phyloP scores from a whole-genome alignment of 2,888 invertebrate genomes.

The Onchidella celtica region DNA sequence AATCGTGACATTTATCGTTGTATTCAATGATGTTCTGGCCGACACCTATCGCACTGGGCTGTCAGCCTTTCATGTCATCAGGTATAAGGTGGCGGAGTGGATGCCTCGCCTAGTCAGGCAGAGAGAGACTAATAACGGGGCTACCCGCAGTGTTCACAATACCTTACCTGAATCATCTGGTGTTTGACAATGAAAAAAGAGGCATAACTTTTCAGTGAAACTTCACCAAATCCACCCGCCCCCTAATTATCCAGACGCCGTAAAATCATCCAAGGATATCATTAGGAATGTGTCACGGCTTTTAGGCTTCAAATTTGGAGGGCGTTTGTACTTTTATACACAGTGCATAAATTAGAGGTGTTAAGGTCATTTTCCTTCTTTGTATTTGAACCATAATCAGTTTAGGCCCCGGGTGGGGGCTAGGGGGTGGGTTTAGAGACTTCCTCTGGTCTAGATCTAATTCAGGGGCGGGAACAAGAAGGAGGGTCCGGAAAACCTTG shows the following conservation, averaged over 20 bases:
- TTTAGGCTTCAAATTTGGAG: not conserved
- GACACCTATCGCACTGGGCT: too few species aligned
- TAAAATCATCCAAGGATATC: not conserved
- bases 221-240: not conserved
- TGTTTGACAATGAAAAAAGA: too few species aligned
- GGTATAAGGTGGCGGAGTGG: too few species aligned
- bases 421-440: too few species aligned
- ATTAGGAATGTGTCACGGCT: not conserved
- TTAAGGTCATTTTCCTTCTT: constrained; percentile 10
- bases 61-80: too few species aligned
- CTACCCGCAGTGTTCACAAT: not conserved
- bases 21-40: too few species aligned
- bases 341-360: not conserved
- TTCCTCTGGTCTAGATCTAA: not conserved
- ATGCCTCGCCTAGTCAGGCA: not conserved
- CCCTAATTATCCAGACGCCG: not conserved
- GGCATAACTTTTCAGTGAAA: not conserved
- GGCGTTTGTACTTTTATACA: not conserved
- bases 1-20: too few species aligned
- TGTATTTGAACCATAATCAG: constrained; percentile 10
- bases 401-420: not conserved
- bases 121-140: not conserved
- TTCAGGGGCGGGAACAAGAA: not conserved
- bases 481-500: not conserved
- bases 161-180: too few species aligned